Conservation (phyloP, 2,888 invertebrate species). For the Archips crataeganus region DNA sequence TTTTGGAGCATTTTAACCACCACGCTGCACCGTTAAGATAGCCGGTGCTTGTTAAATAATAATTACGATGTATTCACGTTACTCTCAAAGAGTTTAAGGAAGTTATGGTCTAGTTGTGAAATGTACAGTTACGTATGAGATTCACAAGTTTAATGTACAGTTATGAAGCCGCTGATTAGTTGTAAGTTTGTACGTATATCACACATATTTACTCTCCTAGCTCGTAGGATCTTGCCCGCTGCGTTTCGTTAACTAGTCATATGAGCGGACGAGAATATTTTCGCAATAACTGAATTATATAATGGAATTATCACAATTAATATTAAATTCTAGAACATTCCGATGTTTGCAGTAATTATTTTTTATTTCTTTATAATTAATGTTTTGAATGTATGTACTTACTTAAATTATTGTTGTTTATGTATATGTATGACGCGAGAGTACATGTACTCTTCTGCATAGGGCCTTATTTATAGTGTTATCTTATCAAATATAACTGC, state of each 20-base stretch:
- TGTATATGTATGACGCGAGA: constrained; percentile 34
- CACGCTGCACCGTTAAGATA: constrained; percentile 8
- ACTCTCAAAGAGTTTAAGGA: constrained; percentile 30
- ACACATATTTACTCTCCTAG: neutral
- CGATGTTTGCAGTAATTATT: constrained; percentile 47
- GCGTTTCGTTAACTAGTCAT: constrained; percentile 77
- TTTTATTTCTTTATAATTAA: constrained; percentile 43
- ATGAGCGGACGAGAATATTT: constrained; percentile 61
- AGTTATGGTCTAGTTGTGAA: constrained; percentile 51
- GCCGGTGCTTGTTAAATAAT: constrained; percentile 26
- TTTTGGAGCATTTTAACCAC: constrained; percentile 49
- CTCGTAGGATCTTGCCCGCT: constrained; percentile 62
- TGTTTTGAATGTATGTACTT: constrained; percentile 44
- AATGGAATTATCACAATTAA: constrained; percentile 37
- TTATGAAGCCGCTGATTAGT: constrained; percentile 51
- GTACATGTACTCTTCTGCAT: constrained; percentile 1
- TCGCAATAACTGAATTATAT: constrained; percentile 44
- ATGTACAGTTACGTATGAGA: constrained; percentile 86
- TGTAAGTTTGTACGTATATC: constrained; percentile 47
- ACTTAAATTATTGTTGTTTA: constrained; percentile 44
- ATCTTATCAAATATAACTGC: constrained; percentile 42
- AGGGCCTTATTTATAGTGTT: constrained; percentile 38
- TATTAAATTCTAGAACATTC: constrained; percentile 44
- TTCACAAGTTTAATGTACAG: constrained; percentile 75
- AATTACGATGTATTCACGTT: constrained; percentile 30